Base-by-base conservation (phyloP, 2,113 vertebrate species). In the Haplotaxodon microlepis region DNA sequence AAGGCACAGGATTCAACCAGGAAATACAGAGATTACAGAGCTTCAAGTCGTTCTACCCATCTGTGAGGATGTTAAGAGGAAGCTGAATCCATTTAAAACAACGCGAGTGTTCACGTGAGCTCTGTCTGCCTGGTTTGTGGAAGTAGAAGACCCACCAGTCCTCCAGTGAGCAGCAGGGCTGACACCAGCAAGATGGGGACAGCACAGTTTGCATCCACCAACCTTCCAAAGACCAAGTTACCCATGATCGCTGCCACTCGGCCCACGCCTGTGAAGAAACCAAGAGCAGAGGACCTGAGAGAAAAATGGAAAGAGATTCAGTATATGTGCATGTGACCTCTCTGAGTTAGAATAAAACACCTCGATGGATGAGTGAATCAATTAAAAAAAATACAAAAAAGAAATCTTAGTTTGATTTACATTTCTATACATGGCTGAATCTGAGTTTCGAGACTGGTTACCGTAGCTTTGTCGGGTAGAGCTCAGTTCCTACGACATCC, bases 401-500 rank as follows among this genome's bases (percentile, higher is more conserved):
- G 1, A 76, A 50, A 78, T 19, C 45, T 76, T 50, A 17, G 17
- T 51, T 3, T 78, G 17, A 51, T 34, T 29, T 78, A 8, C 16
- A 12, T 51, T 31, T 31, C 73, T 51, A 31, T 78, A 8, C 16
- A 47, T 29, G 14, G 71, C 71, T 76, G 69, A 50, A 76, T 78
- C 17, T 17, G 73, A 78, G 9, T 13, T 73, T 59, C 9, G 2
- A 69, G 8, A 42, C 2, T 6, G 42, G 3, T 9, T 94, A 97
- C 96, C 96, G 86, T 27, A 97, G 91, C 14, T 95, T 91, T 1
- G 96, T 97, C 1, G 97, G 97, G 86, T 97, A 97, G 3, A 97
- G 95, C 90, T 97, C 97, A 0, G 96, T 95, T 53, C 95, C 94
- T 45, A 97, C 3, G 38, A 97, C 96, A 8, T 97, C 96, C 88